phyloP scores from a whole-genome alignment of 1,140 invertebrate genomes.

The Drosophila repleta region DNA sequence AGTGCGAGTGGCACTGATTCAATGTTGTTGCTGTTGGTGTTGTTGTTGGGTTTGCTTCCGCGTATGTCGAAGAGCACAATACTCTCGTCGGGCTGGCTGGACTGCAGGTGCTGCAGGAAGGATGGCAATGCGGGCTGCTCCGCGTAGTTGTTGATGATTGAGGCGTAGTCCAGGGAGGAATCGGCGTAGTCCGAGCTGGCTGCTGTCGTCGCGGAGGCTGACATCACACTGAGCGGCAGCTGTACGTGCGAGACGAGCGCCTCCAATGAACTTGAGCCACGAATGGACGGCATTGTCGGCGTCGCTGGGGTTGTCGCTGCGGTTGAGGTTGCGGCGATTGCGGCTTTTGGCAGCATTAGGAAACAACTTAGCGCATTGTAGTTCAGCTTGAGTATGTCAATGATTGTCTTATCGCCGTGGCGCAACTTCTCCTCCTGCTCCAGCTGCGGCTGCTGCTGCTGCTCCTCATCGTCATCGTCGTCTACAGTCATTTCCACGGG shows the following conservation, averaged over 20 bases:
- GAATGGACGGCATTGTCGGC: slow-evolving; percentile 42
- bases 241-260: slow-evolving; percentile 52
- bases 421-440: slow-evolving; percentile 52
- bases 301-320: slow-evolving; percentile 33
- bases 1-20: slow-evolving; percentile 13
- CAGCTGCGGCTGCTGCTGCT: slow-evolving; percentile 7
- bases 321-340: slow-evolving; percentile 32
- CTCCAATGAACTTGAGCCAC: slow-evolving; percentile 76
- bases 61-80: slow-evolving; percentile 77
- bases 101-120: slow-evolving; percentile 60
- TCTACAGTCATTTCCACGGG: slow-evolving; percentile 64
- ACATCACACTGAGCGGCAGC: slow-evolving; percentile 43
- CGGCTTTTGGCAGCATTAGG: slow-evolving; percentile 72
- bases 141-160: slow-evolving; percentile 53
- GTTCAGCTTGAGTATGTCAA: slow-evolving; percentile 76
- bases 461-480: slow-evolving; percentile 37
- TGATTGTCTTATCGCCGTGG: slow-evolving; percentile 73
- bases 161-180: slow-evolving; percentile 56
- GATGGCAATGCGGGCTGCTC: slow-evolving; percentile 38
- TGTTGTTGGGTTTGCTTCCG: slow-evolving; percentile 40
- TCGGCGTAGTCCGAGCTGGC: slow-evolving; percentile 63
- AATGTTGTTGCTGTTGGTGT: not conserved
- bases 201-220: slow-evolving; percentile 57
- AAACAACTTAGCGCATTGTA: slow-evolving; percentile 77
- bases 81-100: slow-evolving; percentile 63